Evolutionary conservation across 2,797 vertebrate species (phyloP), one percentile per base, ranked within the genome.

Genomic region (Scomberomorus guttatus): DNA sequence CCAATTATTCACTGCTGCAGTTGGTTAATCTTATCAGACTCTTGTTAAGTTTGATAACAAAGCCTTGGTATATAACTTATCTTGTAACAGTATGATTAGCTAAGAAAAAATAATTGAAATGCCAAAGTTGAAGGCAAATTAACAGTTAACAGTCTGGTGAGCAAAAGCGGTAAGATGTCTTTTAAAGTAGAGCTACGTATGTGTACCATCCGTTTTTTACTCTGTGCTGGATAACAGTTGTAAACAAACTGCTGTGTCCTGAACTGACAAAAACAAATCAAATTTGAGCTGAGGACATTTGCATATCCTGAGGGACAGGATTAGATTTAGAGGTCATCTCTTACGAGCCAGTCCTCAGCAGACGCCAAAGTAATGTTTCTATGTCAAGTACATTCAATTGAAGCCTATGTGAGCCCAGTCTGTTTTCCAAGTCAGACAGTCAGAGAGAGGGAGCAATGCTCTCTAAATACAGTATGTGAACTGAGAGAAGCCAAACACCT

Each of bases 261-360:
- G 84, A 89, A 90, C 88, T 90, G 89, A 93, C 91, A 93, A 94
- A 94, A 93, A 87, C 90, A 90, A 94, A 93, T 92, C 87, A 92
- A 93, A 93, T 88, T 93, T 94, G 91, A 94, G 91, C 90, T 55
- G 85, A 93, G 83, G 88, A 94, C 92, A 94, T 95, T 93, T 95
- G 90, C 93, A 93, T 92, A 92, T 90, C 94, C 94, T 92, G 71
- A 87, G 92, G 90, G 93, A 95, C 85, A 85, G 93, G 92, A 95
- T 95, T 95, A 94, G 89, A 94, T 94, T 94, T 94, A 93, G 94
- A 95, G 92, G 93, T 93, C 92, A 93, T 94, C 92, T 87, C 84
- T 89, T 90, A 91, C 81, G 87, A 91, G 87, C 79, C 71, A 46
- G 90, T 91, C 87, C 93, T 94, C 89, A 79, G 86, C 88, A 93